Conservation (phyloP, 37 sponge, comb jelly and placozoan species). For the Lycopodina hypogea region DNA sequence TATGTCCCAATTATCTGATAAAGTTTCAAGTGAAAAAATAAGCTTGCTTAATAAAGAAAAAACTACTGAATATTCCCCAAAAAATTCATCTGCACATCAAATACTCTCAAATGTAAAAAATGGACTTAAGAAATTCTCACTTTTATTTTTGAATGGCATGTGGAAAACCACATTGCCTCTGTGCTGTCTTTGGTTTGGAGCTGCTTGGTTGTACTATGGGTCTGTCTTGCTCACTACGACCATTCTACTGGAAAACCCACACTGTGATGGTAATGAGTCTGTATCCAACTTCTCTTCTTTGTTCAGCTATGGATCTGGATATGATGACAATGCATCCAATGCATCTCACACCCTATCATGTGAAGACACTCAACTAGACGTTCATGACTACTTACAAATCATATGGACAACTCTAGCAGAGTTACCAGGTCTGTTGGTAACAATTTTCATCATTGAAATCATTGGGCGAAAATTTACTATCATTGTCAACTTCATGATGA, state of each 20-base stretch:
- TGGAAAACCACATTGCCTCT: slow-evolving; percentile 58
- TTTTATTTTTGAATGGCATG: slow-evolving; percentile 47
- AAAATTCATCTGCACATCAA: not conserved
- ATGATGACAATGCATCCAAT: not conserved
- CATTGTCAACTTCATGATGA: slow-evolving; percentile 51
- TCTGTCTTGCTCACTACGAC: slow-evolving; percentile 57
- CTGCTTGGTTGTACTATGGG: slow-evolving; percentile 66
- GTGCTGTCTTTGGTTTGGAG: slow-evolving; percentile 48
- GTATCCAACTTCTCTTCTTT: not conserved
- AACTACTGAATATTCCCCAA: too few species aligned
- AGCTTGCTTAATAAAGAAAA: too few species aligned
- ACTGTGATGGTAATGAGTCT: slow-evolving; percentile 31
- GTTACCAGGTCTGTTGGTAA: slow-evolving; percentile 63
- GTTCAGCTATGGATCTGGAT: not conserved
- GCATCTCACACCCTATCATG: not conserved
- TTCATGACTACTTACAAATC: slow-evolving; percentile 54
- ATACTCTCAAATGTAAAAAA: not conserved
- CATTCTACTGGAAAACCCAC: slow-evolving; percentile 57
- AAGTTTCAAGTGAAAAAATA: not conserved
- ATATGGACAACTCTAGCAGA: slow-evolving; percentile 74
- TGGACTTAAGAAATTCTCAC: not conserved
- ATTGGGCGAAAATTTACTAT: slow-evolving; percentile 79
- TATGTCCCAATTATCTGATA: too few species aligned
- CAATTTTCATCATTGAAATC: slow-evolving; percentile 57
- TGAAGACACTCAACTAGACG: slow-evolving; percentile 15